A percentile compares a stretch with the other conserved stretches of the same genome.
These are phyloP conservation scores for Teleogryllus oceanicus DNA, from an alignment of 2,888 invertebrate species.

Conservation along the genomic window DNA sequence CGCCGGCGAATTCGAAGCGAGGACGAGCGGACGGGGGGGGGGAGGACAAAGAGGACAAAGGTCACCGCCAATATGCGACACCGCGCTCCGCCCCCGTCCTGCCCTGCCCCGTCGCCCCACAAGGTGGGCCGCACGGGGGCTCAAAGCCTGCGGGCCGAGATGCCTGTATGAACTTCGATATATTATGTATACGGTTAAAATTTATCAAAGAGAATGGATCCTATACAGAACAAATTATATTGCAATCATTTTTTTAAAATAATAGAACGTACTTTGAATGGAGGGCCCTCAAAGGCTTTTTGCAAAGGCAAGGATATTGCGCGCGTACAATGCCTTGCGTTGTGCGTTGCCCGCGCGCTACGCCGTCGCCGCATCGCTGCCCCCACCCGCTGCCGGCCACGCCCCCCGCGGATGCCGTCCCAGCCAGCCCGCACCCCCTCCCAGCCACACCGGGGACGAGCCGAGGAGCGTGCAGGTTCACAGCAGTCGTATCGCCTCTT, in stretches of 20 bases:
- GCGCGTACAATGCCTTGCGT: neutral
- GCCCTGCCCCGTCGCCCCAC: neutral
- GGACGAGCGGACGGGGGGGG: neutral
- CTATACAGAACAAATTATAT: conserved; percentile 18
- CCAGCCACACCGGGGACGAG: neutral
- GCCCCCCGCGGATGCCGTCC: neutral
- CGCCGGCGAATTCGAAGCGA: neutral
- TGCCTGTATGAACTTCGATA: conserved; percentile 9
- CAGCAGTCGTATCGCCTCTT: too few relatives aligned
- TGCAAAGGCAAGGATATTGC: neutral
- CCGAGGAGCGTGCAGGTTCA: neutral
- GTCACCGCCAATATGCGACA: neutral
- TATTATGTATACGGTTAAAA: conserved; percentile 7
- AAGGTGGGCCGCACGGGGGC: neutral
- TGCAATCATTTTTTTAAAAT: neutral
- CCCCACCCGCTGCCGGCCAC: neutral
- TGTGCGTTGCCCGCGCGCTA: neutral
- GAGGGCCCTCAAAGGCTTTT: neutral
- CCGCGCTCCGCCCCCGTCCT: neutral
- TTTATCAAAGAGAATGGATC: conserved; percentile 18
- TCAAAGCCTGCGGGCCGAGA: neutral
- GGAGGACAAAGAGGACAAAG: neutral
- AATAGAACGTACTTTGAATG: neutral
- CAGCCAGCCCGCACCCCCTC: neutral
- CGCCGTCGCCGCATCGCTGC: neutral